Evolutionary conservation across 1,140 invertebrate species (phyloP).

Genomic region (Ceratosolen solmsi): DNA sequence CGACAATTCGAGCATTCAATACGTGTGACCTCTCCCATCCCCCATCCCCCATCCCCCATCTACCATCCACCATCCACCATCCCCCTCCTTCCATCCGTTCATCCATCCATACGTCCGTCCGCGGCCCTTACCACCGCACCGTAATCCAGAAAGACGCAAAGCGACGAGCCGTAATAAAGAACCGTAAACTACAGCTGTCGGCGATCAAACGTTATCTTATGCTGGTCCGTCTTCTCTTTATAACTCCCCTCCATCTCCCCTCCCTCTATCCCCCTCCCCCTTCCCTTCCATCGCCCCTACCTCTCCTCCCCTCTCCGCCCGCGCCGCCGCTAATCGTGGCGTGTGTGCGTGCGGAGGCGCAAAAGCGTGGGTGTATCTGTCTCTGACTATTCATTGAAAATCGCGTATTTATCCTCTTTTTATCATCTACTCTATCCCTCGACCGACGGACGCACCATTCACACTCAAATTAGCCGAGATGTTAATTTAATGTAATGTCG

Average conservation of each 20-base stretch:
- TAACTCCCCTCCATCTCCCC: neutral
- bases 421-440: neutral
- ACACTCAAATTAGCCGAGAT: neutral
- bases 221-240: too few relatives aligned
- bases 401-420: constrained; percentile 39
- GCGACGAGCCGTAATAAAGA: constrained; percentile 58
- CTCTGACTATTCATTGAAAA: constrained; percentile 61
- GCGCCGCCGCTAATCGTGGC: too few relatives aligned
- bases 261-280: too few relatives aligned
- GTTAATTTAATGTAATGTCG: constrained; percentile 1
- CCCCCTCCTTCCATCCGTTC: neutral
- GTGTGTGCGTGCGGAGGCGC: too few relatives aligned
- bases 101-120: too few relatives aligned
- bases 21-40: too few relatives aligned
- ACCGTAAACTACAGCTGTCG: constrained; percentile 66
- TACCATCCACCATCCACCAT: neutral
- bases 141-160: neutral
- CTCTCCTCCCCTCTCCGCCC: too few relatives aligned
- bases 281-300: neutral
- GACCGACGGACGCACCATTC: neutral
- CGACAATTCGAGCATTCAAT: constrained; percentile 61
- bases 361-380: too few relatives aligned
- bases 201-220: constrained; percentile 59
- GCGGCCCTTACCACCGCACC: too few relatives aligned
- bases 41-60: neutral